Base-by-base conservation (phyloP, 1,140 invertebrate genomes). In the Dysdera silvatica region DNA sequence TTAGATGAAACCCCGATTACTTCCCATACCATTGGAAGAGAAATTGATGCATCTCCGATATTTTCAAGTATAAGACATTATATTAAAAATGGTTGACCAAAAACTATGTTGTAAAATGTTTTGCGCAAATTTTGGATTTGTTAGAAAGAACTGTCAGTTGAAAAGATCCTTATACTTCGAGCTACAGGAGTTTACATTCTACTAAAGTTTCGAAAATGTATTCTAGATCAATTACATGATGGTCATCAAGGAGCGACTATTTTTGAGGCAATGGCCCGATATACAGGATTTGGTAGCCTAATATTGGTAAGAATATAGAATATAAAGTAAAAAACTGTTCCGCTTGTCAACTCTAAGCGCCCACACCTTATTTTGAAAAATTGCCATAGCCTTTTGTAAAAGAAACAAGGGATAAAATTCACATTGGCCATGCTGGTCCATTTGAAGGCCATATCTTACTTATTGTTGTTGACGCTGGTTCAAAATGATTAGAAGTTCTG, bases 361-460 rank as follows among this genome's bases (percentile, higher is more conserved):
- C 57, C 28, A 40, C 41, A 7, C 69, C 70, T 33, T 41, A 35
- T n/a, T 48, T 52, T 20, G 35, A 53, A 31, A n/a, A 49, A n/a
- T 43, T 52, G 7, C 47, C 62, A 4, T 63, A 62, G 57, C 51
- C 63, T 4, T 56, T 40, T 16, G 64, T 67, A 18, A 51, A 52
- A 16, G 55, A 58, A 28, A 68, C 73, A 3, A 75, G 73, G 73
- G 40, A 59, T 28, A 52, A 65, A 31, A 52, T 75, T 32, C 71
- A 75, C 61, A 54, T 71, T 12, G 71, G 76, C 61, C 74, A 60
- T 68, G 69, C 69, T 24, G 73, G 73, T 33, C 71, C 72, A 24
- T 66, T 72, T 20, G 51, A 67, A 18, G 55, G 52, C 3, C 47
- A 32, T 1, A 43, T 56, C 47, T 69, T 71, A 43, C 54, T 73